Evolutionary conservation across 2,113 vertebrate genomes (phyloP), one percentile per base, ranked within the genome.

Genomic region (Melierax canorus): DNA sequence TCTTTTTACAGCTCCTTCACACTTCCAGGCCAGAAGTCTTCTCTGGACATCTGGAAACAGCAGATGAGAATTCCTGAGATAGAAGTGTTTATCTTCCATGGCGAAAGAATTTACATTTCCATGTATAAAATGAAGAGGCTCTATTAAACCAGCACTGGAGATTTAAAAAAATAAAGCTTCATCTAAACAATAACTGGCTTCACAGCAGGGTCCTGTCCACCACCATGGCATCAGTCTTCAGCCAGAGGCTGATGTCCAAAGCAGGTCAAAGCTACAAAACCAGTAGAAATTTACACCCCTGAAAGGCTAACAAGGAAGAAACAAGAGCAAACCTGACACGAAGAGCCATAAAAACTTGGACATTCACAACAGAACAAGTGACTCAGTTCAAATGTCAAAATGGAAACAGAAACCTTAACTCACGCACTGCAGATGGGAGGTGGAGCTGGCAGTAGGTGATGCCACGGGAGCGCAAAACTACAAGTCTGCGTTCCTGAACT

Each of bases 331-430:
- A 73, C 27, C 56, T 51, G 85, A 81, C 68, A 41, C 1, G 11
- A 50, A 14, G 56, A 73, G 72, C 76, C 69, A 64, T 34, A 77
- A 86, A 82, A 43, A 1, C 48, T 12, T 67, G 90, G 93, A 27
- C 77, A 62, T 0, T 17, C 12, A 7, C 86, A 89, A 50, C 46
- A 95, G 94, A 56, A 82, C 1, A 20, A 86, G 51, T 92, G 89
- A 96, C 79, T 96, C 94, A 93, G 88, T 80, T 23, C 73, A 36
- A 34, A 59, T 50, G 82, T 59, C 87, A 23, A 27, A 56, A 11
- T 86, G 90, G 84, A 94, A 87, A 76, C 60, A 78, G 82, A 80
- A 79, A 29, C 56, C 71, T 26, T 85, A 89, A 94, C 46, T 96
- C 91, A 94, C 1, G 0, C 58, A 1, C 46, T 23, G 64, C 3